Evolutionary conservation across 2,888 invertebrate genomes (phyloP).

Genomic region (Glomeris marginata): DNA sequence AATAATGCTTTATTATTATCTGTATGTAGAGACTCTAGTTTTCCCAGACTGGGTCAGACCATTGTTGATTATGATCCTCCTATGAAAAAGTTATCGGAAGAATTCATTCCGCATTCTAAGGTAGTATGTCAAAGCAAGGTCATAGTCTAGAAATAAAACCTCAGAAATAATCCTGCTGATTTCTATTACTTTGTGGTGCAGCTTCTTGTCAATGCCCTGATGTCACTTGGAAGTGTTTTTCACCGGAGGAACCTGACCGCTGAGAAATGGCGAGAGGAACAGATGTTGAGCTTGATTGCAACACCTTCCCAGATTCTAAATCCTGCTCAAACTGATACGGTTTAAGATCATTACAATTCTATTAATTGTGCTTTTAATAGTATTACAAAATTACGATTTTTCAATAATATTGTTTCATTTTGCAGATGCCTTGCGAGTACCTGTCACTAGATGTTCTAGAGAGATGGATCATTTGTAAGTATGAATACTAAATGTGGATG

Average conservation of each 20-base stretch:
- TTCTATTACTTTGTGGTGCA: conserved; percentile 14
- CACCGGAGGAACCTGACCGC: conserved; percentile 78
- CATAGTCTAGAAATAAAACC: background rate
- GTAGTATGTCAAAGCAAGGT: conserved; percentile 21
- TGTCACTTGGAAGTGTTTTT: conserved; percentile 76
- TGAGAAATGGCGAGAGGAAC: conserved; percentile 82
- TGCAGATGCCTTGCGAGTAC: conserved; percentile 86
- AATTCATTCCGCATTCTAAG: conserved; percentile 88
- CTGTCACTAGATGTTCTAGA: conserved; percentile 89
- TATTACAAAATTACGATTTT: background rate
- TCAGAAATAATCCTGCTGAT: background rate
- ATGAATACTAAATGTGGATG: too few relatives aligned
- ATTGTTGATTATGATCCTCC: conserved; percentile 96
- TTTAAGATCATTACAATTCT: background rate
- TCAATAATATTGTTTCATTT: conserved; percentile 9
- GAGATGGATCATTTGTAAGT: conserved; percentile 78
- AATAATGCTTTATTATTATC: background rate
- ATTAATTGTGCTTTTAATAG: background rate
- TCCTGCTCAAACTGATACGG: conserved; percentile 81
- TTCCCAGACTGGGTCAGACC: conserved; percentile 92
- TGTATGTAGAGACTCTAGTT: conserved; percentile 57
- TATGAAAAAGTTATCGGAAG: conserved; percentile 85
- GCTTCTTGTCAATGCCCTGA: conserved; percentile 65
- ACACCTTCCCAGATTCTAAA: conserved; percentile 88
- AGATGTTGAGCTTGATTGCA: conserved; percentile 81